Evolutionary conservation across 2,888 invertebrate genomes (phyloP).

Genomic region (Gryllus longicercus): DNA sequence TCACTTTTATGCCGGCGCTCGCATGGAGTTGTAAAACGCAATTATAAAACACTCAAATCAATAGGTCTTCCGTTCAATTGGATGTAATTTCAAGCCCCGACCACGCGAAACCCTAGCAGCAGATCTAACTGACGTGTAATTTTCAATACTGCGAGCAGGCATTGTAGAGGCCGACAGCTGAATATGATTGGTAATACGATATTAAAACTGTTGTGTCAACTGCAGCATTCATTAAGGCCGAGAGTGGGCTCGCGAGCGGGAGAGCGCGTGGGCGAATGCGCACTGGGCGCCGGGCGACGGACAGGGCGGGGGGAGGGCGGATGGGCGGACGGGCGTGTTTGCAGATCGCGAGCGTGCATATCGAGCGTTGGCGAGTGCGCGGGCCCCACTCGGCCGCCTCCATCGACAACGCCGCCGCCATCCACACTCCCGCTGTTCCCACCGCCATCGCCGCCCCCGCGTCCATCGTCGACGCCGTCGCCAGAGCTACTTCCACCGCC

Average conservation of each 20-base stretch:
- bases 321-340: neutral
- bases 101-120: slow-evolving; percentile 17
- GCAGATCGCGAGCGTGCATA: neutral
- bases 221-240: slow-evolving; percentile 17
- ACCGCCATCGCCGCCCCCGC: no score
- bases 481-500: no score
- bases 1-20: slow-evolving; percentile 9
- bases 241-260: neutral
- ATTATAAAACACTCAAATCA: slow-evolving; percentile 17
- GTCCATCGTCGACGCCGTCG: no score
- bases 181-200: slow-evolving; percentile 17
- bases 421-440: no score
- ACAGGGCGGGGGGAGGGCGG: neutral
- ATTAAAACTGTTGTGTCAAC: slow-evolving; percentile 17
- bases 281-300: neutral
- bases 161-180: slow-evolving; percentile 8
- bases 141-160: slow-evolving; percentile 10
- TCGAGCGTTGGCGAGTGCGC: neutral
- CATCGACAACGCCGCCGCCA: no score
- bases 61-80: slow-evolving; percentile 17
- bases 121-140: slow-evolving; percentile 11
- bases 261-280: neutral
- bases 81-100: slow-evolving; percentile 17
- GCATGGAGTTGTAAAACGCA: slow-evolving; percentile 17
- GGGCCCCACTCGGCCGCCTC: no score